A percentile compares a stretch with the other conserved stretches of the same genome.
Evolutionary conservation across 2,888 invertebrate genomes (phyloP).

Genomic region (Drosophila siamana): DNA sequence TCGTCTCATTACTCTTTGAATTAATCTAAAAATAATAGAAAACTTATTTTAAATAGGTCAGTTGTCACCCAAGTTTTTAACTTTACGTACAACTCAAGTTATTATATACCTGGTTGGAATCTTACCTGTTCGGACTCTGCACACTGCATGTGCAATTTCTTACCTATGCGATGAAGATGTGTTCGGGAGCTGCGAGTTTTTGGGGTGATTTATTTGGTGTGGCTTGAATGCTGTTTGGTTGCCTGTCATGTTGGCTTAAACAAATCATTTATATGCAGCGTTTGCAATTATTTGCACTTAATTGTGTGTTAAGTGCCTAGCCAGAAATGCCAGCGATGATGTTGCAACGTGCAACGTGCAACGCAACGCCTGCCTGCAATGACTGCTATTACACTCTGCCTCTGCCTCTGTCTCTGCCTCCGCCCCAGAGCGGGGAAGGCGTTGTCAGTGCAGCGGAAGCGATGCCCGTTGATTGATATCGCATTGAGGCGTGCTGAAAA

Average conservation of each 20-base stretch:
- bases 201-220: constrained; percentile 63
- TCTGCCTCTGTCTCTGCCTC: too few species aligned
- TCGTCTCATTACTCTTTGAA: neutral
- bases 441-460: constrained; percentile 69
- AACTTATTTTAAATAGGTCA: too few species aligned
- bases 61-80: too few species aligned
- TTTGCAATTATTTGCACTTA: constrained; percentile 84
- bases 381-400: neutral
- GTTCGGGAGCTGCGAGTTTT: constrained; percentile 5
- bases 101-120: too few species aligned
- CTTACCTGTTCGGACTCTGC: too few species aligned
- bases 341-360: constrained; percentile 1
- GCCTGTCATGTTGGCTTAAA: constrained; percentile 79
- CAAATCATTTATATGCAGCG: constrained; percentile 84
- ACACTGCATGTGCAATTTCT: constrained; percentile 33
- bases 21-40: too few species aligned
- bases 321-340: constrained; percentile 46
- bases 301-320: constrained; percentile 84
- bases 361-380: too few species aligned
- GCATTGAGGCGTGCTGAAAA: constrained; percentile 81
- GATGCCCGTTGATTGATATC: constrained; percentile 82
- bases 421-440: neutral
- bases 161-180: constrained; percentile 61
- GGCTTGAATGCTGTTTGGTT: constrained; percentile 13
- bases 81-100: too few species aligned